Base-by-base conservation (phyloP, 37 sponge, comb jelly and placozoan species). In the Mnemiopsis leidyi region DNA sequence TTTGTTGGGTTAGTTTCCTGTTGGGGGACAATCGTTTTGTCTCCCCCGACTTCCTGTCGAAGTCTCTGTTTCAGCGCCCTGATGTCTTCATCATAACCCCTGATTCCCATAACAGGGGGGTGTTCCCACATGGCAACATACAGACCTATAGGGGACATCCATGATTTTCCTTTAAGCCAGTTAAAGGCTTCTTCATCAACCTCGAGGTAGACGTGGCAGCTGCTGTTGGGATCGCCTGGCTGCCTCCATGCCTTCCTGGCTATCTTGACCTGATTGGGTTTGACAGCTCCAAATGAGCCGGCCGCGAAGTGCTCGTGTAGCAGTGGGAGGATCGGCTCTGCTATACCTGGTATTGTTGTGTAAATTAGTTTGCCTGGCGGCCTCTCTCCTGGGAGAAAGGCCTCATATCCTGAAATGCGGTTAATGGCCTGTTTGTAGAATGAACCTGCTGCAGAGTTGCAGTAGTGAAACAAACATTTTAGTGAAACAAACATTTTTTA, bases 371-470 rank as follows among this genome's bases (percentile, higher is more conserved):
- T 71, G 7, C 25, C 73, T 71, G 23, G 23, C 16, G 73, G 73
- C 73, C 73, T 29, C 25, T 71, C 73, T 3, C 73, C 25, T 25
- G 73, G 73, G 21, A 71, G 73, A 30, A 71, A 71, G 23, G 73
- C 73, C 73, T 71, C 73, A 18, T 29, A 71, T 23, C 23, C 23
- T n/a, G 3, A 25, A 3, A 71, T 25, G 3, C 26, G 23, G 73
- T 71, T 71, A 30, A 71, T 71, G 23, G 7, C 73, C 25, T 71
- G 25, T 30, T 71, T 71, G 73, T 71, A 71, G 73, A 71, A 71
- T 5, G 23, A 29, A 18, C 73, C 23, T 3, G 73, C 23, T 18
- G 7, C 5, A 5, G 7, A 5, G 73, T 71, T 71, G 2, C 29
- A 5, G 25, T n/a, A 71, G 2, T n/a, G n/a, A n/a, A n/a, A n/a